Evolutionary conservation across 1,140 invertebrate species (phyloP).

Genomic region (Solenopsis fugax): DNA sequence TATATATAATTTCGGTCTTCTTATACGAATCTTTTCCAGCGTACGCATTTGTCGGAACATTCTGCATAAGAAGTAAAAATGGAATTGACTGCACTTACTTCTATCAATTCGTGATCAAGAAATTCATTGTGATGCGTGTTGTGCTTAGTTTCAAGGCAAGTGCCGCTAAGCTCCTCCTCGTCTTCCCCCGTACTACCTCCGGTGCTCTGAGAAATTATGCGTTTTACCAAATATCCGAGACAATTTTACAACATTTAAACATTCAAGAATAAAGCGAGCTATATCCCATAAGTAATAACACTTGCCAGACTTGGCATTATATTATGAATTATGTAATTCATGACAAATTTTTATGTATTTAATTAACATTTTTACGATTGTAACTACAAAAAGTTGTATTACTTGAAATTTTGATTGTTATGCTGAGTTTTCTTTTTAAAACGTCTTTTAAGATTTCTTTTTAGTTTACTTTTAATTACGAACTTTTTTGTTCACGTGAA

Average conservation of each 20-base stretch:
- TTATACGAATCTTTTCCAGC: conserved; percentile 17
- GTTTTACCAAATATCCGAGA: conserved; percentile 48
- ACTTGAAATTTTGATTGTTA: background rate
- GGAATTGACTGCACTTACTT: conserved; percentile 78
- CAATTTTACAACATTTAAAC: conserved; percentile 29
- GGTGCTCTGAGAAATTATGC: conserved; percentile 87
- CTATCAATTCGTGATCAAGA: conserved; percentile 82
- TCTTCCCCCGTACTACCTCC: conserved; percentile 89
- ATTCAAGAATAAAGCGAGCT: conserved; percentile 1
- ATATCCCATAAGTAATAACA: conserved; percentile 34
- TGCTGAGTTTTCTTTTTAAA: background rate
- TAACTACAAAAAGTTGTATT: background rate
- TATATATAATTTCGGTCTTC: conserved; percentile 21
- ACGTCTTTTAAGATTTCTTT: background rate
- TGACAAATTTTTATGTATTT: background rate
- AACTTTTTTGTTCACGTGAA: background rate
- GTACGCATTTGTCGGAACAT: conserved; percentile 8
- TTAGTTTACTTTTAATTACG: background rate
- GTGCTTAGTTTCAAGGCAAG: conserved; percentile 83
- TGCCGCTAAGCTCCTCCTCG: conserved; percentile 86
- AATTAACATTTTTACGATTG: background rate
- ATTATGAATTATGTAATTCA: background rate
- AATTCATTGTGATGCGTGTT: conserved; percentile 88
- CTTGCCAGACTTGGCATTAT: background rate
- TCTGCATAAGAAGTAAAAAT: conserved; percentile 12